A percentile compares a stretch with the other conserved stretches of the same genome.
Evolutionary conservation across 2,888 invertebrate species (phyloP).

Genomic region (Oscheius sp.): DNA sequence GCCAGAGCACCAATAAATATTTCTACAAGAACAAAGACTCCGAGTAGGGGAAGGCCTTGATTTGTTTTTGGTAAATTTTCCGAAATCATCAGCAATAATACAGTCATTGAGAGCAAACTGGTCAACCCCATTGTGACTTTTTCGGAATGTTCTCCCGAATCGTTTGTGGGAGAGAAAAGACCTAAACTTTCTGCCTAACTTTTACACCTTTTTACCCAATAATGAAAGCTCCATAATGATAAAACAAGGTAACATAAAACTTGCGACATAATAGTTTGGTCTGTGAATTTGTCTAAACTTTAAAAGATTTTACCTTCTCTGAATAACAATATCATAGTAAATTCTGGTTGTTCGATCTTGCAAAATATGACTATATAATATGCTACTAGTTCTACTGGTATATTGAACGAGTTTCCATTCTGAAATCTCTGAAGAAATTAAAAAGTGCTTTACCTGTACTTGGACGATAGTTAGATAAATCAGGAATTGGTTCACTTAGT

Average conservation of each 20-base stretch:
- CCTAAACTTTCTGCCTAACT: neutral
- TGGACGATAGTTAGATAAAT: constrained; percentile 13
- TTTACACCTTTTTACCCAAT: neutral
- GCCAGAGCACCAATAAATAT: constrained; percentile 24
- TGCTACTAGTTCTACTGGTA: constrained; percentile 6
- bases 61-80: constrained; percentile 26
- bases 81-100: constrained; percentile 19
- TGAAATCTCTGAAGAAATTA: neutral
- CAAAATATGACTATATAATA: neutral
- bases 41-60: constrained; percentile 19
- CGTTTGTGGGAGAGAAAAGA: constrained; percentile 22
- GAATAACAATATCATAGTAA: constrained; percentile 26
- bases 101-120: constrained; percentile 26
- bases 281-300: neutral
- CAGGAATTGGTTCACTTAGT: neutral
- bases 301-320: neutral
- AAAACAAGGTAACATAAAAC: constrained; percentile 26
- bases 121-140: constrained; percentile 27
- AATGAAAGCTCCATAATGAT: constrained; percentile 24
- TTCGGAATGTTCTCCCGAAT: constrained; percentile 25
- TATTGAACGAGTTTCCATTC: constrained; percentile 19
- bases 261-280: constrained; percentile 22
- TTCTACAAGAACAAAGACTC: constrained; percentile 21
- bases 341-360: neutral
- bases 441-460: constrained; percentile 2